phyloP scores from a whole-genome alignment of 2,888 invertebrate species.

The Metopia argyrocephala region DNA sequence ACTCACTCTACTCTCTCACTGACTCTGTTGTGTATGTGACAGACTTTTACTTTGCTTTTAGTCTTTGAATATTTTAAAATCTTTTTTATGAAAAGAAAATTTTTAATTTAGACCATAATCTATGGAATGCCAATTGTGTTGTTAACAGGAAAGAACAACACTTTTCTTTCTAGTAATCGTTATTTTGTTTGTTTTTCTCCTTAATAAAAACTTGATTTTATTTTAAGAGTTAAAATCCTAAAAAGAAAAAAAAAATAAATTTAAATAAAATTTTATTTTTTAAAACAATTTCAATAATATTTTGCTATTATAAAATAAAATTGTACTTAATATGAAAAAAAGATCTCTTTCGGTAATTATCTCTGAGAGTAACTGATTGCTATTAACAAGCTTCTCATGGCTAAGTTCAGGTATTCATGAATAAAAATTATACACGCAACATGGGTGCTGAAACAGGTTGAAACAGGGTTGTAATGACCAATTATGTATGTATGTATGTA shows the following conservation, averaged over 20 bases:
- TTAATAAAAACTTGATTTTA: neutral
- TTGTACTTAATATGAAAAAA: too few relatives aligned
- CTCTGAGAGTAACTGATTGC: too few relatives aligned
- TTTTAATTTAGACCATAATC: conserved; percentile 16
- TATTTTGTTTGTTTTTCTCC: neutral
- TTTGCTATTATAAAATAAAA: too few relatives aligned
- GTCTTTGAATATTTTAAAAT: too few relatives aligned
- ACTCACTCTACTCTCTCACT: neutral
- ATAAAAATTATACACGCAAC: too few relatives aligned
- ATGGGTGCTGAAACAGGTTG: too few relatives aligned
- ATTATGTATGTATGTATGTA: too few relatives aligned
- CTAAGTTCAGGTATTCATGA: too few relatives aligned
- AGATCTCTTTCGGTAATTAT: too few relatives aligned
- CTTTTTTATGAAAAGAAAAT: neutral
- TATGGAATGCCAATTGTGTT: conserved; percentile 60
- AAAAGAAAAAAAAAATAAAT: neutral
- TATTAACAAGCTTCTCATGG: too few relatives aligned
- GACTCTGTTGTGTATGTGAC: neutral
- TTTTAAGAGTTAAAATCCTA: conserved; percentile 8
- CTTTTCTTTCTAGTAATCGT: neutral
- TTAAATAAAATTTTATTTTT: neutral
- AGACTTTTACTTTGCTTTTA: neutral
- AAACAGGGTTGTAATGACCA: too few relatives aligned
- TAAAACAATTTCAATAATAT: too few relatives aligned
- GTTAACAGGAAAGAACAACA: conserved; percentile 5